These are phyloP conservation scores for Onychomys arenicola DNA, from an alignment of 2,797 vertebrate species.

Conservation along the genomic window DNA sequence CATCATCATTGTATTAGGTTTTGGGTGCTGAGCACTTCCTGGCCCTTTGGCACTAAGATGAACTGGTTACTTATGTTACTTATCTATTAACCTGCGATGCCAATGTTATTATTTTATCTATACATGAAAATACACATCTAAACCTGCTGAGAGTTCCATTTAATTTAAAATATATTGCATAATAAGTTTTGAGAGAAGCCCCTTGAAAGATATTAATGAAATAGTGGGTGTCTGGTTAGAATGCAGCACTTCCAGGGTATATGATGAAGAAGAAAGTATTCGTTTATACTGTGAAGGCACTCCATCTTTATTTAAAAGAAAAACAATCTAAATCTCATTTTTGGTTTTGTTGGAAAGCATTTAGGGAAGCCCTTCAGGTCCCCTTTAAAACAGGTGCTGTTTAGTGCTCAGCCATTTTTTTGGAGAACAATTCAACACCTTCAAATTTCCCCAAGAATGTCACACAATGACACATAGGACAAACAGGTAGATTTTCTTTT, in stretches of 20 bases:
- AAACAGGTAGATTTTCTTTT: conserved; percentile 68
- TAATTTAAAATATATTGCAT: background rate
- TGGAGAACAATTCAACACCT: conserved; percentile 60
- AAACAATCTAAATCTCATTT: background rate
- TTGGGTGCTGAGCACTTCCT: background rate
- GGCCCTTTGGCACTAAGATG: background rate
- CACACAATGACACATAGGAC: conserved; percentile 33
- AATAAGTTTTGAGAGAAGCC: background rate
- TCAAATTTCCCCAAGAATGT: conserved; percentile 45
- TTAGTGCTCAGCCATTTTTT: conserved; percentile 35
- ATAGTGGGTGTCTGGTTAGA: background rate
- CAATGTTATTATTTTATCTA: background rate
- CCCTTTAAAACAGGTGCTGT: conserved; percentile 31
- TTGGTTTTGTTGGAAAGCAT: background rate
- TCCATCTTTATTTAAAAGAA: background rate
- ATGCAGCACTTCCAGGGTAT: background rate
- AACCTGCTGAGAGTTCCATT: background rate
- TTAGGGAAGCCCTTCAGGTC: background rate
- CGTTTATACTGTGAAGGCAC: background rate
- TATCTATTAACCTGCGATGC: background rate
- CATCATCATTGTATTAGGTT: background rate
- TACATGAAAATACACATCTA: background rate
- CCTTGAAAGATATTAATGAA: background rate
- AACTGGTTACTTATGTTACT: background rate
- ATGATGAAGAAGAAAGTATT: background rate